Percentiles rank a stretch among this genome's conserved stretches.
Conservation (phyloP, 2,888 invertebrate species). For the Cephus runcator region DNA sequence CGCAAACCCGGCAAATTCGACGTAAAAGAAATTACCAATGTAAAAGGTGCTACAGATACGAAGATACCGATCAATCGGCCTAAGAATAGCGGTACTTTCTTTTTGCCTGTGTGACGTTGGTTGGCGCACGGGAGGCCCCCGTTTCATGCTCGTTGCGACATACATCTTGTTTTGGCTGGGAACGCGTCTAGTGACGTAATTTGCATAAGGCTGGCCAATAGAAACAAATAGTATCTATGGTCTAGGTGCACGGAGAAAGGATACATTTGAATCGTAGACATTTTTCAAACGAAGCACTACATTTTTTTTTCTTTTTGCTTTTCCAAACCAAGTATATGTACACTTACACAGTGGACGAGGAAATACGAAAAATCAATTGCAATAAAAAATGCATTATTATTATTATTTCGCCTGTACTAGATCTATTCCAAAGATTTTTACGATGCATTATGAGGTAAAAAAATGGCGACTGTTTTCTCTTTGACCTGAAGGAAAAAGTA, state of each 20-base stretch:
- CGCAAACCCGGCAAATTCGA: slow-evolving; percentile 22
- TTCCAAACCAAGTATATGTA: not conserved
- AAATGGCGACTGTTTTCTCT: not conserved
- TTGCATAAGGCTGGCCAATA: not conserved
- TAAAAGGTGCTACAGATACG: slow-evolving; percentile 40
- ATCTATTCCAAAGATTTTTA: not conserved
- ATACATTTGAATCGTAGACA: not conserved
- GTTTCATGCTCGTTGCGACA: not conserved
- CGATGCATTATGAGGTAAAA: not conserved
- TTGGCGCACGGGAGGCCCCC: not conserved
- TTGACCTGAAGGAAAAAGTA: not conserved
- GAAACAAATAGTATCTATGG: not conserved
- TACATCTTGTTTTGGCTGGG: not conserved
- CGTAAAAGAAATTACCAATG: slow-evolving; percentile 47
- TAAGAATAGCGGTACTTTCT: slow-evolving; percentile 58
- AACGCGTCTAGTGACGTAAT: not conserved
- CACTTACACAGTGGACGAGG: not conserved
- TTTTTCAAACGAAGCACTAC: not conserved
- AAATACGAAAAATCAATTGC: not conserved
- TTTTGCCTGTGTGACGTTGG: slow-evolving; percentile 37
- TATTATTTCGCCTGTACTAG: not conserved
- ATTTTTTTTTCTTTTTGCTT: not conserved
- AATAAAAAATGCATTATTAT: not conserved
- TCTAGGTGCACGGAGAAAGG: not conserved
- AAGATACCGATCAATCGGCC: slow-evolving; percentile 27